Percentiles rank a stretch among this genome's conserved stretches.
Evolutionary conservation across 30 jellyfish, hydroid and myxozoan genomes (phyloP).

Genomic region (Pelagia noctiluca): DNA sequence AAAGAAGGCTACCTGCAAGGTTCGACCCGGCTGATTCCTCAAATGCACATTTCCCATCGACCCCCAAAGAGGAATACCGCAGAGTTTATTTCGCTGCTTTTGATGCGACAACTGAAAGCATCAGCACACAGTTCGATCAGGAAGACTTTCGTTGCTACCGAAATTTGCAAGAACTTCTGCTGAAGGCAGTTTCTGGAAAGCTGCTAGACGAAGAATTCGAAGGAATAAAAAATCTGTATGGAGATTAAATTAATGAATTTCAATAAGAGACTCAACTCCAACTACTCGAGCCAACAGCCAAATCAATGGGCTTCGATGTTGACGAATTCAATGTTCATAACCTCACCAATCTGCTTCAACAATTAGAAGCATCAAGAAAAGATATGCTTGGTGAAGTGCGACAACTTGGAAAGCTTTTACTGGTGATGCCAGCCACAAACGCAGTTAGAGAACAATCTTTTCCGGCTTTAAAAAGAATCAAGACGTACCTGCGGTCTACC

Average conservation of each 20-base stretch:
- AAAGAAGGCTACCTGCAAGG: no score
- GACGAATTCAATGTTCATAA: conserved; percentile 3
- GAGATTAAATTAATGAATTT: neutral
- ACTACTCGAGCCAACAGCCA: conserved; percentile 28
- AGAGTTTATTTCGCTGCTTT: neutral
- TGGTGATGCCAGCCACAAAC: conserved; percentile 71
- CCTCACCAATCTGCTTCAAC: no score
- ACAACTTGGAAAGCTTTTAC: no score
- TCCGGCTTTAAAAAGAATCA: conserved; percentile 43
- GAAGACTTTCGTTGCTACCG: no score
- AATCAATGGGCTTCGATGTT: neutral
- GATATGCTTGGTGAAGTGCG: no score
- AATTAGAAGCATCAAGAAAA: no score
- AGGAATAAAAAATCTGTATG: conserved; percentile 11
- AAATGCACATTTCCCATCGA: neutral
- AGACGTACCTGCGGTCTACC: conserved; percentile 31
- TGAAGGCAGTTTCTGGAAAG: conserved; percentile 34
- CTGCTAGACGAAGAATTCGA: no score
- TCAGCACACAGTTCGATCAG: no score
- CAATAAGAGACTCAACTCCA: no score
- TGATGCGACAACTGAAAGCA: no score
- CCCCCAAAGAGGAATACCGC: conserved; percentile 20
- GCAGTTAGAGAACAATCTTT: conserved; percentile 49
- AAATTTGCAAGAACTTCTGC: no score
- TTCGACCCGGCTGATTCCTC: conserved; percentile 1